Evolutionary conservation across 2,888 invertebrate species (phyloP).

Genomic region (Drosophila multiciliata): DNA sequence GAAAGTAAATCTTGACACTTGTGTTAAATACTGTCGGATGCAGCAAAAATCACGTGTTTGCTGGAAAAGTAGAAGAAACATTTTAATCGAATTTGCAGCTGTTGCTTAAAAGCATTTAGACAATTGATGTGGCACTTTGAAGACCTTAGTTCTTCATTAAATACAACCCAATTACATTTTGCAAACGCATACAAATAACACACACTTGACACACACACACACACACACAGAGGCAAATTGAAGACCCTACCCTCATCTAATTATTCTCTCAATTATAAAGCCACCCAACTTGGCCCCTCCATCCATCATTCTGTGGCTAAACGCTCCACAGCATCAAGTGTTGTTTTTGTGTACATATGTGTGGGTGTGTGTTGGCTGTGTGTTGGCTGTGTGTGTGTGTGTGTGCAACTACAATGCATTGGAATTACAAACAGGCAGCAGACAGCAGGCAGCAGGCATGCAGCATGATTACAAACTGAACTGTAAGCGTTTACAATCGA

Average conservation of each 20-base stretch:
- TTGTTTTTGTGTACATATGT: constrained; percentile 26
- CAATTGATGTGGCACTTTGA: constrained; percentile 42
- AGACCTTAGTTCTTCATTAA: constrained; percentile 50
- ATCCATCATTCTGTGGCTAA: constrained; percentile 44
- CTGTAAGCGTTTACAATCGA: constrained; percentile 65
- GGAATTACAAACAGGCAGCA: constrained; percentile 47
- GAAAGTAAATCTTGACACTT: not conserved
- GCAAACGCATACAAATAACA: constrained; percentile 41
- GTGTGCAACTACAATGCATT: constrained; percentile 40
- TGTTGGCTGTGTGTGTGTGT: constrained; percentile 16
- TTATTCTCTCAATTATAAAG: constrained; percentile 73
- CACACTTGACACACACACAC: constrained; percentile 3
- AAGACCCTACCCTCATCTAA: constrained; percentile 64
- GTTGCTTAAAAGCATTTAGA: constrained; percentile 13
- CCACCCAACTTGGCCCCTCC: constrained; percentile 33
- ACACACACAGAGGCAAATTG: constrained; percentile 1
- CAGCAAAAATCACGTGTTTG: not conserved
- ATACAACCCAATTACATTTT: constrained; percentile 53
- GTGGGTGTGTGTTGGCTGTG: not conserved
- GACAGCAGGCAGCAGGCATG: constrained; percentile 43
- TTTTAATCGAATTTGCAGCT: constrained; percentile 11
- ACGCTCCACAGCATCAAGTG: constrained; percentile 37
- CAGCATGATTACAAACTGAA: constrained; percentile 59
- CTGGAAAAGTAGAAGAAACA: not conserved
- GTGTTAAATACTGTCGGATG: not conserved